phyloP scores from a whole-genome alignment of 2,888 invertebrate species.

The Lymantria dispar region DNA sequence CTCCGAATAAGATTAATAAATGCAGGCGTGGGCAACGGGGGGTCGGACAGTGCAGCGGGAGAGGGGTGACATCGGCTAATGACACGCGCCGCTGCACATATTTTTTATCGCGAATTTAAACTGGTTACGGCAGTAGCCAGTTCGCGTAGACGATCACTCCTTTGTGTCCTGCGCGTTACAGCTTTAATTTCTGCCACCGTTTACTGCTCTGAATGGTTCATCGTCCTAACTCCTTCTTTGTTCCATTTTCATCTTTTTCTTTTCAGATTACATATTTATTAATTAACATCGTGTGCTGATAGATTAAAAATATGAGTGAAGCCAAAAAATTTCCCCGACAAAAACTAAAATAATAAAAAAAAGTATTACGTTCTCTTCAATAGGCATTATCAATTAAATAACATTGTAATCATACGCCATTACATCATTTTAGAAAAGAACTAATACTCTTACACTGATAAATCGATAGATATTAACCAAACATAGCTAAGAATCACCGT shows the following conservation, averaged over 20 bases:
- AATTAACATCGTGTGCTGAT: not conserved
- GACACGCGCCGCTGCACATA: conserved; percentile 74
- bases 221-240: conserved; percentile 32
- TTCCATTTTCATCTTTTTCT: too few species aligned
- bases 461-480: too few species aligned
- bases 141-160: conserved; percentile 11
- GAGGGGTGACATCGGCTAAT: conserved; percentile 61
- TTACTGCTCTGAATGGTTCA: conserved; percentile 47
- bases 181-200: not conserved
- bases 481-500: too few species aligned
- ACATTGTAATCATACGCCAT: too few species aligned
- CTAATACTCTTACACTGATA: too few species aligned
- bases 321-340: too few species aligned
- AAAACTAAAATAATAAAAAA: too few species aligned
- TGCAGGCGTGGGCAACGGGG: conserved; percentile 54
- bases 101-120: conserved; percentile 78
- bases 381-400: too few species aligned
- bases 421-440: too few species aligned
- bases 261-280: too few species aligned
- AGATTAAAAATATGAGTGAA: not conserved
- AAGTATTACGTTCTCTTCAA: too few species aligned
- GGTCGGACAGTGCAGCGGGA: conserved; percentile 32
- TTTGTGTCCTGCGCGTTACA: conserved; percentile 19
- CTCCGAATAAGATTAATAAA: conserved; percentile 79
- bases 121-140: conserved; percentile 54